Evolutionary conservation across 2,888 invertebrate species (phyloP).

Genomic region (Globia sparganii): DNA sequence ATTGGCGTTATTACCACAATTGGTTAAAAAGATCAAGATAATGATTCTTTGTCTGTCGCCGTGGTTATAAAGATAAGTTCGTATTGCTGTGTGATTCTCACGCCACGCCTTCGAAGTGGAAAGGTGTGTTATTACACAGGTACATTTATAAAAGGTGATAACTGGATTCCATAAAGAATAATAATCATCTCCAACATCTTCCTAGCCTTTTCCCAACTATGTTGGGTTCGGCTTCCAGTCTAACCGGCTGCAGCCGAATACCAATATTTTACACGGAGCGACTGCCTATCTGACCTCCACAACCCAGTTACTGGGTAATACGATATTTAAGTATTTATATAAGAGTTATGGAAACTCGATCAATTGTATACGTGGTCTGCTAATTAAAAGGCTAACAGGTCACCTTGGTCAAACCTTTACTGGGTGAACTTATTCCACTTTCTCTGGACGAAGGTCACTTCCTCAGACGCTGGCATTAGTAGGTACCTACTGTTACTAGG

Average conservation of each 20-base stretch:
- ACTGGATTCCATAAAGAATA: not conserved
- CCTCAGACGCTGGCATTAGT: slow-evolving; percentile 6
- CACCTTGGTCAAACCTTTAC: slow-evolving; percentile 30
- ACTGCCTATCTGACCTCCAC: not conserved
- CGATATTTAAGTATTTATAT: not conserved
- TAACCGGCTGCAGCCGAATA: not conserved
- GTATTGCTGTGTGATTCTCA: slow-evolving; percentile 9
- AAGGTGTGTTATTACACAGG: not conserved
- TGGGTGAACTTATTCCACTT: slow-evolving; percentile 4
- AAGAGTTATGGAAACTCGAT: no score
- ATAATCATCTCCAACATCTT: not conserved
- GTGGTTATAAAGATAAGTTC: slow-evolving; percentile 10
- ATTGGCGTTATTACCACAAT: slow-evolving; percentile 32
- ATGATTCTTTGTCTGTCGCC: not conserved
- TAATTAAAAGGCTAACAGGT: slow-evolving; percentile 1
- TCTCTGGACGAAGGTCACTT: slow-evolving; percentile 36
- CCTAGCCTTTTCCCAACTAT: not conserved
- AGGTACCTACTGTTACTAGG: not conserved
- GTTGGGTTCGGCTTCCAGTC: not conserved
- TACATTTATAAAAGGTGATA: not conserved
- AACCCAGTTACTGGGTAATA: not conserved
- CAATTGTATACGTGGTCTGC: no score
- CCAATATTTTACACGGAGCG: no score
- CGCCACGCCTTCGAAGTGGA: not conserved
- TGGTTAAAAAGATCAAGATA: slow-evolving; percentile 7